Conservation (phyloP, 2,797 vertebrate genomes). For the Ctenopoma kingsleyae region DNA sequence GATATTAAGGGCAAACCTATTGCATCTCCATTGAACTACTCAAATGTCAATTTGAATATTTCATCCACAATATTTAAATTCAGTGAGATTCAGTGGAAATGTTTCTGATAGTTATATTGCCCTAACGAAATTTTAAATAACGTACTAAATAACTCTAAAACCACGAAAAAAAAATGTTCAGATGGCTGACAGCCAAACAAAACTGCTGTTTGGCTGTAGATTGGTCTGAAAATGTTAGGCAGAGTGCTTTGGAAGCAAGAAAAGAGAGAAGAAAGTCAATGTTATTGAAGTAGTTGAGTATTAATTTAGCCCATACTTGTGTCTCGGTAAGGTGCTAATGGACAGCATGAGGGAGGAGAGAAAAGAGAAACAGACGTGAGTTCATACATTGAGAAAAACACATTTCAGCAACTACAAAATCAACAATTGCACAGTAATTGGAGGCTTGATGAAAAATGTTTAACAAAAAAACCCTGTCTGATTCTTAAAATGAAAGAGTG, state of each 20-base stretch:
- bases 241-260: constrained; percentile 36
- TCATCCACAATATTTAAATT: constrained; percentile 11
- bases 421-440: constrained; percentile 39
- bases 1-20: constrained; percentile 15
- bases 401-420: constrained; percentile 76
- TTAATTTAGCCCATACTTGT: constrained; percentile 94
- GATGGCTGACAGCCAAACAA: constrained; percentile 45
- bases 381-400: constrained; percentile 85
- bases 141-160: constrained; percentile 4
- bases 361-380: constrained; percentile 89
- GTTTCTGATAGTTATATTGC: not conserved
- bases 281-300: constrained; percentile 91
- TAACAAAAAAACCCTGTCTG: constrained; percentile 23
- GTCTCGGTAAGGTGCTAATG: constrained; percentile 99
- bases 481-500: constrained; percentile 31
- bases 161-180: constrained; percentile 1
- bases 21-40: constrained; percentile 15
- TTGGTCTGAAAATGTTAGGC: constrained; percentile 25
- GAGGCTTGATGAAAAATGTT: constrained; percentile 33
- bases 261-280: constrained; percentile 90
- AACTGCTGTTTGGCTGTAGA: constrained; percentile 35
- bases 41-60: constrained; percentile 15
- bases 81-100: not conserved
- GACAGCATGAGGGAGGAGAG: constrained; percentile 92
- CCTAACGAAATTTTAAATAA: not conserved